phyloP scores from a whole-genome alignment of 2,888 invertebrate genomes.

The Dynastes tityus region DNA sequence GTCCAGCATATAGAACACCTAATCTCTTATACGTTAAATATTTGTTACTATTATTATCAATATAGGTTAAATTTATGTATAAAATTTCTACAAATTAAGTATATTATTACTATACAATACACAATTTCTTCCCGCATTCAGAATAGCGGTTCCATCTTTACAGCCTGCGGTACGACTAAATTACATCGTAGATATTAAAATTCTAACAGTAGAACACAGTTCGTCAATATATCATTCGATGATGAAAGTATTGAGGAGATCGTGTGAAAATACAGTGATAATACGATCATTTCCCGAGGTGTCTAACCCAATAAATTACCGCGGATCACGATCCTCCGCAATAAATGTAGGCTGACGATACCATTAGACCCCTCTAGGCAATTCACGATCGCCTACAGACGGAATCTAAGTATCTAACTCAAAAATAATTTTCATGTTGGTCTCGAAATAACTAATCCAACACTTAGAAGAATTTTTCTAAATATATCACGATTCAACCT shows the following conservation, averaged over 20 bases:
- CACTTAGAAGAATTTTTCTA: neutral
- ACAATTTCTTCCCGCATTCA: neutral
- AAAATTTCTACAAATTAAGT: too few relatives aligned
- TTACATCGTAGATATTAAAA: neutral
- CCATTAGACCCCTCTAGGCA: conserved; percentile 55
- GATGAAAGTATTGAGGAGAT: conserved; percentile 33
- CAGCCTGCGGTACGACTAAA: neutral
- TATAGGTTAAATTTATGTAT: too few relatives aligned
- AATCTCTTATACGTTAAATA: too few relatives aligned
- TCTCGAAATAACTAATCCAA: conserved; percentile 9
- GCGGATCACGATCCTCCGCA: conserved; percentile 52
- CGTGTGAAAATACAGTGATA: conserved; percentile 53
- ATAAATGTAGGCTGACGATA: conserved; percentile 52
- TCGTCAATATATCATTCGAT: conserved; percentile 21
- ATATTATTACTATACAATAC: too few relatives aligned
- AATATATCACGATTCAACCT: neutral
- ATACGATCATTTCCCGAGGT: conserved; percentile 54
- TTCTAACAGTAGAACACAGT: neutral
- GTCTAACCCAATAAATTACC: conserved; percentile 56
- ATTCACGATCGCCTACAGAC: conserved; percentile 54
- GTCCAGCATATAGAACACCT: too few relatives aligned
- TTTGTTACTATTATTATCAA: too few relatives aligned
- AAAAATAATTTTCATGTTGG: conserved; percentile 22
- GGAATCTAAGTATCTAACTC: conserved; percentile 42
- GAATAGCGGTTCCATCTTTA: neutral